Conservation (phyloP, 2,797 vertebrate genomes). For the Bradypodion ventrale region DNA sequence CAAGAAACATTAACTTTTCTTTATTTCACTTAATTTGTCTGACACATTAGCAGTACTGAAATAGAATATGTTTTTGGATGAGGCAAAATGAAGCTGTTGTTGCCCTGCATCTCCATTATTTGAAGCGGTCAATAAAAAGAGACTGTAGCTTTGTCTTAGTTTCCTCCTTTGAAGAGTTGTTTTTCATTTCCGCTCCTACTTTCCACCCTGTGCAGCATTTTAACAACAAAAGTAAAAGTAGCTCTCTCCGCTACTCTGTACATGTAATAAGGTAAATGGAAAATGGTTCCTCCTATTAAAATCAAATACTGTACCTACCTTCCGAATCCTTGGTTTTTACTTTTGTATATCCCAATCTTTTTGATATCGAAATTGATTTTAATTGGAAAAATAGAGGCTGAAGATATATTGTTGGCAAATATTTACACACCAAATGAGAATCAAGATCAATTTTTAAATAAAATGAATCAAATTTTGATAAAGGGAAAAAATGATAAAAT, state of each 20-base stretch:
- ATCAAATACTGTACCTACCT: no score
- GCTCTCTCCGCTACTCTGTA: neutral
- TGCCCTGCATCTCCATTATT: neutral
- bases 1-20: neutral
- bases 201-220: neutral
- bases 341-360: no score
- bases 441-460: no score
- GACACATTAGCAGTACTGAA: neutral
- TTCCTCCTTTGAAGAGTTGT: neutral
- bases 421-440: no score
- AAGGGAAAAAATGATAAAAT: no score
- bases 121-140: neutral
- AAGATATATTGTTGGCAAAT: no score
- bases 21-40: neutral
- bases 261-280: neutral
- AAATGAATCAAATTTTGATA: no score
- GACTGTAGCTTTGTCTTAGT: neutral
- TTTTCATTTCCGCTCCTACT: neutral
- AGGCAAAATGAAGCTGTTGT: neutral
- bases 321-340: no score
- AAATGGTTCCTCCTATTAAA: neutral
- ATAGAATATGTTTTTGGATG: conserved; percentile 10
- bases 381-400: no score
- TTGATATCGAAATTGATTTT: no score
- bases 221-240: no score